Evolutionary conservation across 92 coral and sea anemone species (phyloP).

Genomic region (Virgularia gustaviana): DNA sequence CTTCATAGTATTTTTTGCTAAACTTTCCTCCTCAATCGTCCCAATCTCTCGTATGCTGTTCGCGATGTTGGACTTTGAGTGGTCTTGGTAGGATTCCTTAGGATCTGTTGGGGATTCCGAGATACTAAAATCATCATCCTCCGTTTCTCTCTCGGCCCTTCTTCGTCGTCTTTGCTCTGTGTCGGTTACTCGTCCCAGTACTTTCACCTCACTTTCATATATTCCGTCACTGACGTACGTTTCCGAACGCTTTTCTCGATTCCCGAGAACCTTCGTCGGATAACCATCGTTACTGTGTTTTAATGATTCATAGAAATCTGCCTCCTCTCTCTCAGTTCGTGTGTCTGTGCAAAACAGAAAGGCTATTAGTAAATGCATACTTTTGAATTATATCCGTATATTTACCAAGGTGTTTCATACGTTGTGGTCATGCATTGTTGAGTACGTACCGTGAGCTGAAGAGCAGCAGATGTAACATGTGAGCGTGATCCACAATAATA

Average conservation of each 20-base stretch:
- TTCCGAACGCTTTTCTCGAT: slow-evolving; percentile 3
- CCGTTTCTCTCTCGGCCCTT: slow-evolving; percentile 15
- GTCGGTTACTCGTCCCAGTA: slow-evolving; percentile 19
- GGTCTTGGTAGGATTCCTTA: not conserved
- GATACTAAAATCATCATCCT: slow-evolving; percentile 23
- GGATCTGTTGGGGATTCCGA: slow-evolving; percentile 18
- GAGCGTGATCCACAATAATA: slow-evolving; percentile 20
- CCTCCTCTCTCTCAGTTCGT: slow-evolving; percentile 4
- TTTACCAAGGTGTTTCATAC: not conserved
- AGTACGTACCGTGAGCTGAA: not conserved
- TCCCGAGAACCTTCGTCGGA: not conserved
- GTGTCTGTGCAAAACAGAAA: not conserved
- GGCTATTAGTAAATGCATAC: not conserved
- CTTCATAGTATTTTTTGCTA: not conserved
- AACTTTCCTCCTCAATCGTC: not conserved
- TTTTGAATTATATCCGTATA: not conserved
- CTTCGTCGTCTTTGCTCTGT: slow-evolving; percentile 3
- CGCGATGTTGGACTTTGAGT: not conserved
- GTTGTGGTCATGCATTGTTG: not conserved
- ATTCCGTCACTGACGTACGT: not conserved
- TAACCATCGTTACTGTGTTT: slow-evolving; percentile 1
- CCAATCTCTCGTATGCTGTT: not conserved
- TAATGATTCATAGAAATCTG: slow-evolving; percentile 20
- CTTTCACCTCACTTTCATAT: slow-evolving; percentile 28
- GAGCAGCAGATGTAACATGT: not conserved